These are phyloP conservation scores for Hetaerina americana DNA, from an alignment of 1,140 invertebrate genomes.

Conservation along the genomic window DNA sequence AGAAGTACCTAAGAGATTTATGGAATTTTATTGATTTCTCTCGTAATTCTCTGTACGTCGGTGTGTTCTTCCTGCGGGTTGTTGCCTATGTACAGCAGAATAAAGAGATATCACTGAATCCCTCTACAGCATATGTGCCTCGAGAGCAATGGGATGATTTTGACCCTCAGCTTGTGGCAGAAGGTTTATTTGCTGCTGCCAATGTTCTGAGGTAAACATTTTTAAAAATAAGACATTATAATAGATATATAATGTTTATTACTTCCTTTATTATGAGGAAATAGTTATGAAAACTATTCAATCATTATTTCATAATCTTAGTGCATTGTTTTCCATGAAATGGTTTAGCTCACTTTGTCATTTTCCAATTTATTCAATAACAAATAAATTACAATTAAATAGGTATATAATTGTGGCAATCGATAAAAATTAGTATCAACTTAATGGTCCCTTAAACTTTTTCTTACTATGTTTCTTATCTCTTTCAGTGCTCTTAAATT, in stretches of 20 bases:
- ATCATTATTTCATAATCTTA: too few species aligned
- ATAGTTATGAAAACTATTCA: too few species aligned
- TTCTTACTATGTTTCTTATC: constrained; percentile 10
- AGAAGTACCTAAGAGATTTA: constrained; percentile 74
- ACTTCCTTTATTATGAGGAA: too few species aligned
- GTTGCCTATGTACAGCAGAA: constrained; percentile 65
- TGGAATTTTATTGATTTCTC: constrained; percentile 96
- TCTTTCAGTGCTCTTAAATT: constrained; percentile 63
- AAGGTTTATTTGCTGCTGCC: constrained; percentile 87
- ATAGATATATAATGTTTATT: too few species aligned
- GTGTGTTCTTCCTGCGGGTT: constrained; percentile 57
- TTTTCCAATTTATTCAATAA: too few species aligned
- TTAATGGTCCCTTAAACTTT: not conserved
- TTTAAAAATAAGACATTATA: too few species aligned
- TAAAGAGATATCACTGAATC: constrained; percentile 47
- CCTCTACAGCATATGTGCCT: constrained; percentile 53
- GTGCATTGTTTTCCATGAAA: too few species aligned
- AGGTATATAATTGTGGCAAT: too few species aligned
- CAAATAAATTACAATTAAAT: too few species aligned
- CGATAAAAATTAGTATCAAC: not conserved
- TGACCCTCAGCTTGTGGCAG: constrained; percentile 87
- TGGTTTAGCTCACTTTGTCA: too few species aligned
- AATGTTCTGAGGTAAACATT: constrained; percentile 66
- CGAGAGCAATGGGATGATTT: constrained; percentile 83
- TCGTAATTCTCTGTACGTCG: constrained; percentile 71